Conservation (phyloP, 1,140 invertebrate genomes). For the Eumeta japonica region DNA sequence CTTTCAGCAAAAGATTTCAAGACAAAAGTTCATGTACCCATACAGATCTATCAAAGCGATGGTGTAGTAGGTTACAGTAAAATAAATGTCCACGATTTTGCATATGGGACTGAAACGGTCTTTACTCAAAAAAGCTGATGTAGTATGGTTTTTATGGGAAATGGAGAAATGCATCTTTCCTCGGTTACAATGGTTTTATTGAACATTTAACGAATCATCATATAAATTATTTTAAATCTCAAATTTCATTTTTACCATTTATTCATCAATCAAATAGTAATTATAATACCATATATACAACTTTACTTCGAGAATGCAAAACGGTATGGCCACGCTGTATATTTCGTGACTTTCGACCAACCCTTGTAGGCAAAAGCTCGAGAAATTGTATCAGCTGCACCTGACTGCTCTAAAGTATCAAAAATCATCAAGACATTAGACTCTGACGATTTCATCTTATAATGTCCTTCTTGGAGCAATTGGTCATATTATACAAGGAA, state of each 20-base stretch:
- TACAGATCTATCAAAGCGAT: slow-evolving; percentile 21
- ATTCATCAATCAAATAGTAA: slow-evolving; percentile 29
- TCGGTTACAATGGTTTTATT: background rate
- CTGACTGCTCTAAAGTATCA: slow-evolving; percentile 22
- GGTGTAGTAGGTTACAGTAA: slow-evolving; percentile 12
- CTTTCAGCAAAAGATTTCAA: slow-evolving; percentile 21
- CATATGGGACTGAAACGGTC: slow-evolving; percentile 8
- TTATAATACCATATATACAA: slow-evolving; percentile 29
- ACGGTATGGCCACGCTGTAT: too few species aligned
- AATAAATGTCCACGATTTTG: slow-evolving; percentile 12
- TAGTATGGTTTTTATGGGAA: slow-evolving; percentile 2
- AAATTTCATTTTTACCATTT: slow-evolving; percentile 28
- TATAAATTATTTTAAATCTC: background rate
- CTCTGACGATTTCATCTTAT: slow-evolving; percentile 39
- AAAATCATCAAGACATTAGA: slow-evolving; percentile 27
- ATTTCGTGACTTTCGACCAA: slow-evolving; percentile 38
- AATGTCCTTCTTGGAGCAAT: slow-evolving; percentile 40
- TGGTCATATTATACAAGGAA: slow-evolving; percentile 41
- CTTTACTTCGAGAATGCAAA: slow-evolving; percentile 28
- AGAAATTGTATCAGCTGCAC: slow-evolving; percentile 40
- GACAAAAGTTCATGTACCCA: slow-evolving; percentile 20
- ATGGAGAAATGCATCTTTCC: background rate
- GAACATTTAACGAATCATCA: background rate
- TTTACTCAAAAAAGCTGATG: slow-evolving; percentile 9
- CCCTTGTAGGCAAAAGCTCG: slow-evolving; percentile 43